Evolutionary conservation across 2,797 vertebrate species (phyloP).

Genomic region (Molossus molossus): DNA sequence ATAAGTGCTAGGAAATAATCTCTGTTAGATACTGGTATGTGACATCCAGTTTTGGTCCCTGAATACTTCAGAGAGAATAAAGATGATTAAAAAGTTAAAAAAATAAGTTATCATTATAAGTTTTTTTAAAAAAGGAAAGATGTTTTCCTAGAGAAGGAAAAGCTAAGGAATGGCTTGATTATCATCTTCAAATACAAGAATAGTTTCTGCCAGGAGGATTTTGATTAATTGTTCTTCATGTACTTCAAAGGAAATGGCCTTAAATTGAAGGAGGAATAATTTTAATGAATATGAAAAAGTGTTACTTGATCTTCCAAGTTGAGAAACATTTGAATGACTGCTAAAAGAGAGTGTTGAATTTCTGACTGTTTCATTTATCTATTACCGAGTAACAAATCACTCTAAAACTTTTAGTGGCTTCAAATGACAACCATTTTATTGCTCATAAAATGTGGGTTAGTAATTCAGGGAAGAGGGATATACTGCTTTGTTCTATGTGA

Average conservation of each 20-base stretch:
- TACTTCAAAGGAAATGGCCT: conserved; percentile 66
- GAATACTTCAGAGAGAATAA: conserved; percentile 30
- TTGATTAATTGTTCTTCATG: conserved; percentile 63
- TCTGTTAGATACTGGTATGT: conserved; percentile 26
- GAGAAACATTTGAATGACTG: conserved; percentile 65
- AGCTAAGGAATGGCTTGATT: conserved; percentile 63
- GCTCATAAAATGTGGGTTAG: not conserved
- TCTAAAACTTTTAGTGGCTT: not conserved
- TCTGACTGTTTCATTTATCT: conserved; percentile 46
- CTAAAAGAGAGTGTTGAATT: conserved; percentile 54
- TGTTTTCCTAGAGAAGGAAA: conserved; percentile 64
- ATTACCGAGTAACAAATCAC: conserved; percentile 12
- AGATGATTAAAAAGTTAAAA: conserved; percentile 58
- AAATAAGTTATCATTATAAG: conserved; percentile 3
- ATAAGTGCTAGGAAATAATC: conserved; percentile 41
- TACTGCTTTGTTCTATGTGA: not conserved
- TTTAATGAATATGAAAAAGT: conserved; percentile 55
- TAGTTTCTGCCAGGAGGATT: conserved; percentile 51
- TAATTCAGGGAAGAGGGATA: not conserved
- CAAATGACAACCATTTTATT: conserved; percentile 4
- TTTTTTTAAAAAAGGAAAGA: not conserved
- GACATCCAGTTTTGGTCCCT: not conserved
- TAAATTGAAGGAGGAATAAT: conserved; percentile 69
- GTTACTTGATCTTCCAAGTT: conserved; percentile 66
- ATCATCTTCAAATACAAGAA: conserved; percentile 37